A percentile compares a stretch with the other conserved stretches of the same genome.
phyloP scores from a whole-genome alignment of 2,113 vertebrate species.

The Pogona vitticeps region DNA sequence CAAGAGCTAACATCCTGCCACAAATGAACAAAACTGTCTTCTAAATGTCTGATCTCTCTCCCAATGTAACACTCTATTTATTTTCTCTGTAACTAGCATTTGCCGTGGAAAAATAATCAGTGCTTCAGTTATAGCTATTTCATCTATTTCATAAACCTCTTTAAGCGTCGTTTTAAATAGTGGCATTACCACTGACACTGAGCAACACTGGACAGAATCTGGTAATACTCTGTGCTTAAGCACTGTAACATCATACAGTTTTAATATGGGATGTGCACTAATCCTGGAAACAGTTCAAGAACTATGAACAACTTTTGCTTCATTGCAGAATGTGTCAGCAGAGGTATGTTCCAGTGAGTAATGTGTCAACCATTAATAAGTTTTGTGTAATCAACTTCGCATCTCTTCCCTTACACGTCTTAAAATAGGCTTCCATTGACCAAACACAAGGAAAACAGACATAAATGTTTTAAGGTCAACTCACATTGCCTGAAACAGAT shows the following conservation, averaged over 20 bases:
- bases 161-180: neutral
- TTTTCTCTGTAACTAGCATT: neutral
- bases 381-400: neutral
- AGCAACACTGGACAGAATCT: neutral
- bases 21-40: neutral
- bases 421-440: slow-evolving; percentile 50
- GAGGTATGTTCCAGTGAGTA: neutral
- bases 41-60: neutral
- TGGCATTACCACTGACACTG: neutral
- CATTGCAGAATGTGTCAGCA: neutral
- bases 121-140: neutral
- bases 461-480: slow-evolving; percentile 72
- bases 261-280: neutral
- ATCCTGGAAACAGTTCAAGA: neutral
- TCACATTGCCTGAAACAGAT: slow-evolving; percentile 63
- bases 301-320: neutral
- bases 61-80: neutral
- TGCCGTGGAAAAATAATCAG: neutral
- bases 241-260: neutral
- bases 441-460: slow-evolving; percentile 63
- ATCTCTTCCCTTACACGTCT: neutral
- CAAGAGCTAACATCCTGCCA: neutral
- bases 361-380: neutral
- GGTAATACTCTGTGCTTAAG: neutral
- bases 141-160: neutral